phyloP scores from a whole-genome alignment of 2,113 vertebrate species.

The Scomber japonicus region DNA sequence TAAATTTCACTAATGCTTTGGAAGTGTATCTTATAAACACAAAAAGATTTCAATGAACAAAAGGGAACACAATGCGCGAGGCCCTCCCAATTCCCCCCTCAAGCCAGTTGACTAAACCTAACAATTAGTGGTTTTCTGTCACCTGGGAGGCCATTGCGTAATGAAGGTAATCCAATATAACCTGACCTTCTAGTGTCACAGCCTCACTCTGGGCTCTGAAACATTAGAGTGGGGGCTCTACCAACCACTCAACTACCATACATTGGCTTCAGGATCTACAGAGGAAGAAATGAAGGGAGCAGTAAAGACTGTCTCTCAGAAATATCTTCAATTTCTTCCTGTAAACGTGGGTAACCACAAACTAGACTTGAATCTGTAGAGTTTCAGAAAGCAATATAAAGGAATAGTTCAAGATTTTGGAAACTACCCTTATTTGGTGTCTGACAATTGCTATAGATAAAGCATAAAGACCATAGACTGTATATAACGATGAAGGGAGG shows the following conservation, averaged over 20 bases:
- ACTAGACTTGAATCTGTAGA: not conserved
- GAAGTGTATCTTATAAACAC: constrained; percentile 29
- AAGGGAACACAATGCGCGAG: constrained; percentile 25
- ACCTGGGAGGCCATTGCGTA: constrained; percentile 28
- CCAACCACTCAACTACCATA: constrained; percentile 38
- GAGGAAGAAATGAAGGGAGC: not conserved
- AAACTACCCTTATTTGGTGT: not conserved
- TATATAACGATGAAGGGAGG: too few species aligned
- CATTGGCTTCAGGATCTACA: constrained; percentile 19
- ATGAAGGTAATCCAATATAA: constrained; percentile 61
- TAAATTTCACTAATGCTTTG: constrained; percentile 33
- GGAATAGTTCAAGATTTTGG: not conserved
- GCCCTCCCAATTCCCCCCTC: constrained; percentile 8
- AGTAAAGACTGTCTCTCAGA: constrained; percentile 6
- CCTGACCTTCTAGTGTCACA: constrained; percentile 50
- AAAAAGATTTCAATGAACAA: constrained; percentile 23
- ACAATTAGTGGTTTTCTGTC: constrained; percentile 52
- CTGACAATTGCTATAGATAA: too few species aligned
- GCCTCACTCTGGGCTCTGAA: constrained; percentile 47
- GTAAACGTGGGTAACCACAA: not conserved
- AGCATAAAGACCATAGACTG: not conserved
- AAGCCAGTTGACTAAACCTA: constrained; percentile 23
- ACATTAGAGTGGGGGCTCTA: constrained; percentile 44
- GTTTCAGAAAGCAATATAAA: not conserved
- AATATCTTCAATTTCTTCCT: not conserved